Evolutionary conservation across 2,888 invertebrate species (phyloP).

Genomic region (Drosophila putrida): DNA sequence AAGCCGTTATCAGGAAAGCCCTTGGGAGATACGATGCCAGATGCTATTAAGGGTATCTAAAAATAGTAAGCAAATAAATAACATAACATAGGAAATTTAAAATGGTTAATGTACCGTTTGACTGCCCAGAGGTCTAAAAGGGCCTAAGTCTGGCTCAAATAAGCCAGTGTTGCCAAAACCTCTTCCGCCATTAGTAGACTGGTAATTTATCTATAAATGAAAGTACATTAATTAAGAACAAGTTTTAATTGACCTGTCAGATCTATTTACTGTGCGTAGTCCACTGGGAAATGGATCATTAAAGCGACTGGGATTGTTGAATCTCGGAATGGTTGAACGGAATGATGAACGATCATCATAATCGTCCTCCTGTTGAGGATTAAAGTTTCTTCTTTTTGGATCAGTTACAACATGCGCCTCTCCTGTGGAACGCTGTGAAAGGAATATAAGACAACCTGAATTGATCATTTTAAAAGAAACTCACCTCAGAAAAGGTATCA

Average conservation of each 20-base stretch:
- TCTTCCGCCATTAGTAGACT: not conserved
- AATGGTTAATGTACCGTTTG: conserved; percentile 6
- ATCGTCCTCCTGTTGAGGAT: not conserved
- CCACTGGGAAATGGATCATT: not conserved
- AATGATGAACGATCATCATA: not conserved
- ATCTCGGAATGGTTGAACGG: not conserved
- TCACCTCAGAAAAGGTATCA: conserved; percentile 14
- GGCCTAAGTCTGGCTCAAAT: not conserved
- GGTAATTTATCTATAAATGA: not conserved
- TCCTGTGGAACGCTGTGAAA: conserved; percentile 10
- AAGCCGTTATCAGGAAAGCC: conserved; percentile 1
- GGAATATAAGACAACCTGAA: too few relatives aligned
- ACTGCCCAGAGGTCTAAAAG: conserved; percentile 3
- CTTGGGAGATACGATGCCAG: not conserved
- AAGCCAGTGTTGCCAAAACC: not conserved
- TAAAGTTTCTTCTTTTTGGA: not conserved
- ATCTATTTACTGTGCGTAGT: conserved; percentile 15
- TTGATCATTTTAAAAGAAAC: not conserved
- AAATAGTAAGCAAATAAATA: not conserved
- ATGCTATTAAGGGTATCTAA: conserved; percentile 18
- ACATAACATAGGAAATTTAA: not conserved
- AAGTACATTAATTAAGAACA: not conserved
- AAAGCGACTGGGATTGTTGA: not conserved
- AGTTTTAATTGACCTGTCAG: not conserved
- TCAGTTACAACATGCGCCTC: not conserved